Conservation (phyloP, 1,140 invertebrate genomes). For the Calycopis cecrops region DNA sequence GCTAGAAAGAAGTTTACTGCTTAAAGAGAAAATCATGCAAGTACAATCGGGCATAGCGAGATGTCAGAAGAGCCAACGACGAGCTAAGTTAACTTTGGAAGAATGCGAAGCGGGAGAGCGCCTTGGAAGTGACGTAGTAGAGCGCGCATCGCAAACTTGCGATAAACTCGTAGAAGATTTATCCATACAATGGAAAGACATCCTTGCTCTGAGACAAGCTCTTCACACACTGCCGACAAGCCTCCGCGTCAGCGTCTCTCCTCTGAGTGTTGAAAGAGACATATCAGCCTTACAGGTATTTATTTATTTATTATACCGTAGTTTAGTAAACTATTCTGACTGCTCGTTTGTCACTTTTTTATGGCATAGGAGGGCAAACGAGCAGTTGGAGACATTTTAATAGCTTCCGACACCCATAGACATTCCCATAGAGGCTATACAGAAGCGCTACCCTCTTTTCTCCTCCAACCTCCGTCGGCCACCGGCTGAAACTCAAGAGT, state of each 20-base stretch:
- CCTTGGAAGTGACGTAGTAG: slow-evolving; percentile 82
- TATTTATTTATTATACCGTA: slow-evolving; percentile 4
- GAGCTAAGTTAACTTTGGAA: slow-evolving; percentile 78
- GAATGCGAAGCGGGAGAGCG: slow-evolving; percentile 83
- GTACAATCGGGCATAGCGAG: slow-evolving; percentile 81
- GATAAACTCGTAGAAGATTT: slow-evolving; percentile 80
- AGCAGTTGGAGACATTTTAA: too few relatives aligned
- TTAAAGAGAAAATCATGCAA: slow-evolving; percentile 82
- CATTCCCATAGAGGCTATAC: too few relatives aligned
- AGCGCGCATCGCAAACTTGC: slow-evolving; percentile 81
- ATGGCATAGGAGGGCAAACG: background rate
- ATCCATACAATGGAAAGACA: slow-evolving; percentile 82
- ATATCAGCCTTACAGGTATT: slow-evolving; percentile 79
- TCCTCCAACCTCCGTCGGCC: too few relatives aligned
- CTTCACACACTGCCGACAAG: slow-evolving; percentile 84
- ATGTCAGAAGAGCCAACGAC: slow-evolving; percentile 80
- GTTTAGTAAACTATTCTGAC: too few relatives aligned
- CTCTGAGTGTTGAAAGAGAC: slow-evolving; percentile 82
- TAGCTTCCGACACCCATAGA: too few relatives aligned
- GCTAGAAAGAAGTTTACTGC: slow-evolving; percentile 80
- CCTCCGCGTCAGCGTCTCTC: slow-evolving; percentile 83
- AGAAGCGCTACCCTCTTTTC: too few relatives aligned
- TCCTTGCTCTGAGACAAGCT: slow-evolving; percentile 83
- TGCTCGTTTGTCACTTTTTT: too few relatives aligned
- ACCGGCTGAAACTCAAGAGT: too few relatives aligned